Conservation (phyloP, 2,888 invertebrate species). For the Callinectes sapidus region DNA sequence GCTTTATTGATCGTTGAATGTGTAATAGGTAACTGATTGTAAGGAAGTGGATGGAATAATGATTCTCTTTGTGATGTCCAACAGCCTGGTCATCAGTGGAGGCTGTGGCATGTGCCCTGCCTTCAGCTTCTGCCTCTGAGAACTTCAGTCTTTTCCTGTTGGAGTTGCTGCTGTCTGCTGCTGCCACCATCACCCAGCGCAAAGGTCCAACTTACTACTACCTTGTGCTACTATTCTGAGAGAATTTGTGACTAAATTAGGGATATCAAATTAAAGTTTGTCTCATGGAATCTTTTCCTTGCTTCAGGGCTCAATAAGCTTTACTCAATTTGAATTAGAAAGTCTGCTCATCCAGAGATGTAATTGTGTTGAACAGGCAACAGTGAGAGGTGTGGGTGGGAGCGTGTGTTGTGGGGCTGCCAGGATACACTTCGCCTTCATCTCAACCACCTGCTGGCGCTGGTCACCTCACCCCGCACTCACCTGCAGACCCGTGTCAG, state of each 20-base stretch:
- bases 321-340: background rate
- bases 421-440: constrained; percentile 58
- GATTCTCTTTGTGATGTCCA: background rate
- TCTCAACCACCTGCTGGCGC: constrained; percentile 58
- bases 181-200: constrained; percentile 58
- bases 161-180: constrained; percentile 56
- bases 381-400: constrained; percentile 61
- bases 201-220: constrained; percentile 40
- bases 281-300: background rate
- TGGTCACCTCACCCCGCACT: constrained; percentile 59
- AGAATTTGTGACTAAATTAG: background rate
- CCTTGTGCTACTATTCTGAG: background rate
- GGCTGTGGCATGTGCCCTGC: constrained; percentile 52
- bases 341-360: background rate
- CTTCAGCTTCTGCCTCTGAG: constrained; percentile 50
- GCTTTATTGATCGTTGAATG: background rate
- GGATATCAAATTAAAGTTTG: background rate
- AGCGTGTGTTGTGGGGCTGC: constrained; percentile 64
- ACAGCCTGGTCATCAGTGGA: constrained; percentile 63
- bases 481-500: constrained; percentile 56
- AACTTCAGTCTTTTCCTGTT: constrained; percentile 57
- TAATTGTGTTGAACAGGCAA: constrained; percentile 37
- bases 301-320: background rate
- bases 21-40: background rate
- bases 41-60: background rate